phyloP scores from a whole-genome alignment of 2,888 invertebrate genomes.

The Dicyrtoma fusca region DNA sequence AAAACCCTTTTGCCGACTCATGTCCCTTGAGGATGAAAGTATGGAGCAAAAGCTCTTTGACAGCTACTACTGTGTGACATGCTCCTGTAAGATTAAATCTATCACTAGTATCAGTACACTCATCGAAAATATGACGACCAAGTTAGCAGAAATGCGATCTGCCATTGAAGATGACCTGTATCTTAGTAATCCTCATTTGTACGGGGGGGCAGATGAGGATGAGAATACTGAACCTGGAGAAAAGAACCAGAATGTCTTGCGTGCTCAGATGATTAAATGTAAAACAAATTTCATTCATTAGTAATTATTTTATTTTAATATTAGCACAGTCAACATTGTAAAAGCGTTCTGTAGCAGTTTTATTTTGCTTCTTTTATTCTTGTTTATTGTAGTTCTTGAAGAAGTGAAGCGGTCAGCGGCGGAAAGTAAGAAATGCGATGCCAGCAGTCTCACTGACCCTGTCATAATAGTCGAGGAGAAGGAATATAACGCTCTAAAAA shows the following conservation, averaged over 20 bases:
- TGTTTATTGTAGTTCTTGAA: not conserved
- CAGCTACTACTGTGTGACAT: not conserved
- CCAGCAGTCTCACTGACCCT: too few relatives aligned
- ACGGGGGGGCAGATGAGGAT: not conserved
- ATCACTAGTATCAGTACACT: not conserved
- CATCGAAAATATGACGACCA: not conserved
- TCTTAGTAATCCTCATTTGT: constrained; percentile 1
- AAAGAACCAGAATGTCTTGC: not conserved
- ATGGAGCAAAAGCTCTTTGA: not conserved
- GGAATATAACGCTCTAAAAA: too few relatives aligned
- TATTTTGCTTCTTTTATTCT: too few relatives aligned
- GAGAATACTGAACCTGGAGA: not conserved
- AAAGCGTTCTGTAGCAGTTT: too few relatives aligned
- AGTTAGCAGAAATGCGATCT: not conserved
- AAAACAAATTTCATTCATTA: too few relatives aligned
- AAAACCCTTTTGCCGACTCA: not conserved
- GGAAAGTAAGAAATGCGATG: too few relatives aligned
- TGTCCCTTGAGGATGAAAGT: not conserved
- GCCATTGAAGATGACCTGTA: constrained; percentile 3
- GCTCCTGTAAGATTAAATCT: constrained; percentile 5
- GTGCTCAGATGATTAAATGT: not conserved
- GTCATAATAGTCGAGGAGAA: too few relatives aligned
- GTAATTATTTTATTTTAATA: too few relatives aligned
- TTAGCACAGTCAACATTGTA: too few relatives aligned
- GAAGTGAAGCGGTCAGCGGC: not conserved